Conservation (phyloP, 2,888 invertebrate genomes). For the Gandaritis pyraliata region DNA sequence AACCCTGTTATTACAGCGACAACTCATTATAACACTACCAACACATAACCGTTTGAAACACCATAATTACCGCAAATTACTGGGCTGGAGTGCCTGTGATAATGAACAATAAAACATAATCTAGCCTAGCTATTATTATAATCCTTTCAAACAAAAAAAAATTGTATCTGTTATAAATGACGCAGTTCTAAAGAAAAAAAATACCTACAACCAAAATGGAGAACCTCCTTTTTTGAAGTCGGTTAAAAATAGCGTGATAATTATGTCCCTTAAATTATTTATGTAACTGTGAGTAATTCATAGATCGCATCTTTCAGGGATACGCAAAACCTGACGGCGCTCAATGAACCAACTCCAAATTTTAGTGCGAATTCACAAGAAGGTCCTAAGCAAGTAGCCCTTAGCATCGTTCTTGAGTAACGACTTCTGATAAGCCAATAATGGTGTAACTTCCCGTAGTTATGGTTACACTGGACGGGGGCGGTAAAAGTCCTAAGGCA, state of each 20-base stretch:
- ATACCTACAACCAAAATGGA: too few species aligned
- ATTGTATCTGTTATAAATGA: too few species aligned
- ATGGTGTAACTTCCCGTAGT: conserved; percentile 40
- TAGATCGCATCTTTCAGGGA: too few species aligned
- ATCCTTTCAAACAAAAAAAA: too few species aligned
- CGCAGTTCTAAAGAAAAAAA: too few species aligned
- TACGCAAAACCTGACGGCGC: not conserved
- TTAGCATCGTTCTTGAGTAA: conserved; percentile 39
- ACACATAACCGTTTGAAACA: conserved; percentile 21
- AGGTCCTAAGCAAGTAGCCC: conserved; percentile 8
- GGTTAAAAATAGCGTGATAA: too few species aligned
- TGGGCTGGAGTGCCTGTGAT: not conserved
- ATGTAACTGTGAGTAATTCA: too few species aligned
- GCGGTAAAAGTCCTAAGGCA: not conserved
- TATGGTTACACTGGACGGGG: conserved; percentile 34
- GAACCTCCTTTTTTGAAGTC: too few species aligned
- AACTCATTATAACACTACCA: conserved; percentile 19
- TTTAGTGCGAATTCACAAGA: conserved; percentile 3
- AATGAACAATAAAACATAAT: too few species aligned
- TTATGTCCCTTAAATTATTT: too few species aligned
- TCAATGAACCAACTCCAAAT: not conserved
- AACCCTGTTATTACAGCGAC: conserved; percentile 9
- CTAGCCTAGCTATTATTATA: too few species aligned
- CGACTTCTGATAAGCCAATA: conserved; percentile 40
- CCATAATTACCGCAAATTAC: conserved; percentile 24